These are phyloP conservation scores for Galago senegalensis DNA, from an alignment of 2,797 vertebrate genomes.

Conservation along the genomic window DNA sequence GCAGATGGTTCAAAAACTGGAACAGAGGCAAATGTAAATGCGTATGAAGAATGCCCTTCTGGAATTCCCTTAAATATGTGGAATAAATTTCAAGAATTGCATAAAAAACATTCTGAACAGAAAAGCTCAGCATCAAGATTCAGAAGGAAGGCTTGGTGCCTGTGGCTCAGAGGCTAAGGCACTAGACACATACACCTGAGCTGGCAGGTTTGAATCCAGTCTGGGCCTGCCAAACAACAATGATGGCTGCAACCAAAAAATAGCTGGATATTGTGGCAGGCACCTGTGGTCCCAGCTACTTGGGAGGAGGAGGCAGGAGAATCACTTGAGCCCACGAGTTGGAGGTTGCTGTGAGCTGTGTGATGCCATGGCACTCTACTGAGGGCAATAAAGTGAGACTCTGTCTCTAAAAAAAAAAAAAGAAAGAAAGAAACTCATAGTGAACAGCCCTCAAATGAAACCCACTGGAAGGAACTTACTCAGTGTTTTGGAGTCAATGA, in stretches of 20 bases:
- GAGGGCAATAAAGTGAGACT: not conserved
- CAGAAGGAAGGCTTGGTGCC: conserved; percentile 73
- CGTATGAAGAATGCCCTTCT: conserved; percentile 87
- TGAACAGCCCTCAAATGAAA: conserved; percentile 88
- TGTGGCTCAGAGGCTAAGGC: too few species aligned
- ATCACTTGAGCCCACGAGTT: too few species aligned
- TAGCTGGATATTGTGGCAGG: too few species aligned
- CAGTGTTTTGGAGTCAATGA: conserved; percentile 98
- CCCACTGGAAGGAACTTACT: conserved; percentile 94
- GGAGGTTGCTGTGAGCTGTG: too few species aligned
- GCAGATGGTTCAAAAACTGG: not conserved
- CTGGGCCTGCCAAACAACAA: too few species aligned
- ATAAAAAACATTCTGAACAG: conserved; percentile 92
- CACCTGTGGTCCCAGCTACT: too few species aligned
- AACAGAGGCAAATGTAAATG: conserved; percentile 43
- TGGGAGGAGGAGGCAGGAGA: too few species aligned
- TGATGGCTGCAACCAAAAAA: too few species aligned
- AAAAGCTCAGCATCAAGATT: conserved; percentile 86
- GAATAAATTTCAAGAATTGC: conserved; percentile 95
- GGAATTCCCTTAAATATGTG: conserved; percentile 93
- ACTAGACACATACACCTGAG: too few species aligned
- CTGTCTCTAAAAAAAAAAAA: not conserved
- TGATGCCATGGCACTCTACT: too few species aligned
- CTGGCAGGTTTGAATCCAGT: too few species aligned
- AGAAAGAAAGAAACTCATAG: conserved; percentile 81